Conservation (phyloP, 2,113 vertebrate species). For the Parus major region DNA sequence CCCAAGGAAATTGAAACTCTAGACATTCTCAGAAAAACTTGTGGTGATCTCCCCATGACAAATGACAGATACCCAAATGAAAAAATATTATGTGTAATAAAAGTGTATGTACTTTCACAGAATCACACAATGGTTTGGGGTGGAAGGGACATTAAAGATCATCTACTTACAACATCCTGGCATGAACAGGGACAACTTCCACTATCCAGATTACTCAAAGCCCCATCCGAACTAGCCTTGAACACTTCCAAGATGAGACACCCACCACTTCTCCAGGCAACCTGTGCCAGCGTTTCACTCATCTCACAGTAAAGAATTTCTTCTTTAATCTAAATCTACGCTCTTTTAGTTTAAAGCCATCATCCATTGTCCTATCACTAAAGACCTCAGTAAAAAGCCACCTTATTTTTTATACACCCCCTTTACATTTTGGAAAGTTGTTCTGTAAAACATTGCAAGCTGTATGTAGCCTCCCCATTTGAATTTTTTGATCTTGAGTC, state of each 20-base stretch:
- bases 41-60: neutral
- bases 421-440: neutral
- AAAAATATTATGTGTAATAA: neutral
- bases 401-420: neutral
- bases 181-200: neutral
- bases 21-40: neutral
- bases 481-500: neutral
- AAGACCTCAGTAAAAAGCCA: neutral
- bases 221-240: neutral
- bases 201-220: neutral
- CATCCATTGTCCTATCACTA: neutral
- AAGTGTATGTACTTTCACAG: neutral
- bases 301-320: neutral
- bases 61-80: neutral
- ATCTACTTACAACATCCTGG: neutral
- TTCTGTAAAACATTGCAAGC: neutral
- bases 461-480: neutral
- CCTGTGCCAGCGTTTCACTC: neutral
- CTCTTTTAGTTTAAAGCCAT: neutral
- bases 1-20: neutral
- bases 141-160: neutral
- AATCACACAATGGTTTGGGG: neutral
- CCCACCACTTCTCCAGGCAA: neutral
- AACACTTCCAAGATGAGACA: neutral
- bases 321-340: neutral